Conservation (phyloP, 2,113 vertebrate genomes). For the Mustelus asterias region DNA sequence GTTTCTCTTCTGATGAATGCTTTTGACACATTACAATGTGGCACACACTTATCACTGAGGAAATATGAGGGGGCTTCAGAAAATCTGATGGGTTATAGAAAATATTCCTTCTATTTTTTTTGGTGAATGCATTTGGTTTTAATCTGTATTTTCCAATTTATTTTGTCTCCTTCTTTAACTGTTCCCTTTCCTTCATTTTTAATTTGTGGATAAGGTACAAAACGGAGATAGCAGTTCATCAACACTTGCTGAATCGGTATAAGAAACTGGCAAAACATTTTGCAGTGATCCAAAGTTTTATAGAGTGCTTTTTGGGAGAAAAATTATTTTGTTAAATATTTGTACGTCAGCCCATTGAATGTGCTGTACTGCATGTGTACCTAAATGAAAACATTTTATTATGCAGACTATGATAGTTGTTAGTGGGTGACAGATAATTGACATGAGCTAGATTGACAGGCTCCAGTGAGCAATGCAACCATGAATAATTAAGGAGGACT, state of each 20-base stretch:
- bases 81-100: neutral
- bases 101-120: neutral
- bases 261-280: no score
- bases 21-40: neutral
- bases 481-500: neutral
- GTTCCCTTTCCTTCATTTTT: neutral
- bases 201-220: neutral
- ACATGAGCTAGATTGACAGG: neutral
- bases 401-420: neutral
- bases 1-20: neutral
- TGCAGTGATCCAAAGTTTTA: neutral
- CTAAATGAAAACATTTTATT: neutral
- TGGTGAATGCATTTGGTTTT: neutral
- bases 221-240: neutral
- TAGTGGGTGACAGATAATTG: slow-evolving; percentile 2
- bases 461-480: neutral
- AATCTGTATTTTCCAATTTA: neutral
- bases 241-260: neutral
- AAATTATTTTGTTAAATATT: neutral
- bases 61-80: neutral
- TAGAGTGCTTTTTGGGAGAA: neutral
- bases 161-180: slow-evolving; percentile 1
- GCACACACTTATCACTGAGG: neutral
- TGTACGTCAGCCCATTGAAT: neutral
- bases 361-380: neutral